These are phyloP conservation scores for Xiphophorus hellerii DNA, from an alignment of 2,113 vertebrate genomes.

Conservation along the genomic window DNA sequence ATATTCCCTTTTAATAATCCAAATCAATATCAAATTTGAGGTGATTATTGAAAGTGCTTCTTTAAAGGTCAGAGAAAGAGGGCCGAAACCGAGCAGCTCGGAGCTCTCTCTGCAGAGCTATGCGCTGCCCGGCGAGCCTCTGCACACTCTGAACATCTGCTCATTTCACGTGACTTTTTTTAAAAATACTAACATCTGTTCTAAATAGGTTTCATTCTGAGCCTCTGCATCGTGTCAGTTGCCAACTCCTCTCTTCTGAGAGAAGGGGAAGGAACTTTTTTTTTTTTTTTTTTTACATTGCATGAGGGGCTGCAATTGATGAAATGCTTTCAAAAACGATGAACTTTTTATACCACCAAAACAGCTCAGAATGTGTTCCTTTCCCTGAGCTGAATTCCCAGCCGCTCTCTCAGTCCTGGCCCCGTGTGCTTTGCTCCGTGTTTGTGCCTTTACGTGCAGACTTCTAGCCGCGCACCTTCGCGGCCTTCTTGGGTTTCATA, in stretches of 20 bases:
- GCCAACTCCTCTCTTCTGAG: slow-evolving; percentile 74
- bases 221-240: slow-evolving; percentile 87
- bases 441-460: neutral
- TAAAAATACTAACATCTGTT: slow-evolving; percentile 91
- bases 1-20: slow-evolving; percentile 43
- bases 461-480: slow-evolving; percentile 72
- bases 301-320: slow-evolving; percentile 23
- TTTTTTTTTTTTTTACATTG: slow-evolving; percentile 26
- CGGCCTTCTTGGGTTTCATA: slow-evolving; percentile 91
- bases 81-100: slow-evolving; percentile 29
- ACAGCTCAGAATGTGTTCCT: neutral
- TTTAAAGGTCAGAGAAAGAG: neutral
- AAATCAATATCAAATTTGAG: slow-evolving; percentile 19
- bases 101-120: slow-evolving; percentile 63
- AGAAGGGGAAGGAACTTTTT: slow-evolving; percentile 39
- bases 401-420: neutral
- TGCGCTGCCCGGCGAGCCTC: slow-evolving; percentile 75
- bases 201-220: slow-evolving; percentile 90
- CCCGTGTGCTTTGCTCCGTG: neutral
- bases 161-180: slow-evolving; percentile 87
- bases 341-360: neutral
- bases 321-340: neutral
- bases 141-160: slow-evolving; percentile 87
- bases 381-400: neutral
- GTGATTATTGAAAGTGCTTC: neutral